Percentiles rank a stretch among this genome's conserved stretches.
phyloP scores from a whole-genome alignment of 1,140 invertebrate genomes.

The Bombus consobrinus region DNA sequence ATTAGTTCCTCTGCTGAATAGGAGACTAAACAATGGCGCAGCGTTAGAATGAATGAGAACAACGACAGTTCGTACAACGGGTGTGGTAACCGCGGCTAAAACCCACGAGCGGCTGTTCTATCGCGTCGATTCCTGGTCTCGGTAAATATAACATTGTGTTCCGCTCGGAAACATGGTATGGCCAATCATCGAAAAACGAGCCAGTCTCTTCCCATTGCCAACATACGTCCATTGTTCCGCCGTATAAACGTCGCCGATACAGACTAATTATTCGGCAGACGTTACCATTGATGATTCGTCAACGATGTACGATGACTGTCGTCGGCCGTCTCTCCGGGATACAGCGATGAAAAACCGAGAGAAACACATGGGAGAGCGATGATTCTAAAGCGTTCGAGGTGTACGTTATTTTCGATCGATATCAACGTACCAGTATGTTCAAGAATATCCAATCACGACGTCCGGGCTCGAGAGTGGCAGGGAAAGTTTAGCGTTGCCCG shows the following conservation, averaged over 20 bases:
- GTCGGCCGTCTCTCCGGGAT: not conserved
- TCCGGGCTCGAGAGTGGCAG: too few species aligned
- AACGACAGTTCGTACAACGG: not conserved
- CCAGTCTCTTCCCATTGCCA: not conserved
- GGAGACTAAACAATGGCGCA: slow-evolving; percentile 39
- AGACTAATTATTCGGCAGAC: slow-evolving; percentile 40
- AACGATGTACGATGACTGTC: not conserved
- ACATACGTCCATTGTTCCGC: slow-evolving; percentile 29
- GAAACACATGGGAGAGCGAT: not conserved
- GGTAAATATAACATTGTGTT: slow-evolving; percentile 22
- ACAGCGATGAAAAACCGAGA: not conserved
- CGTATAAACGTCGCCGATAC: slow-evolving; percentile 6
- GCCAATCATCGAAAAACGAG: slow-evolving; percentile 25
- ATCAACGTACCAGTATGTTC: not conserved
- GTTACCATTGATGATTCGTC: not conserved
- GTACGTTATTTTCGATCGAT: not conserved
- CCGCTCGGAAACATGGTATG: not conserved
- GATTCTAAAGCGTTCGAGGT: not conserved
- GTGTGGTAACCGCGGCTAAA: not conserved
- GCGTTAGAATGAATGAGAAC: slow-evolving; percentile 33
- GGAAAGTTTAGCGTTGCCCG: not conserved
- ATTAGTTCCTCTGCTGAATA: slow-evolving; percentile 57
- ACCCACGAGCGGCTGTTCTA: slow-evolving; percentile 16
- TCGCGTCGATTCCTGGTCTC: slow-evolving; percentile 22
- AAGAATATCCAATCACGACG: too few species aligned